Evolutionary conservation across 1,140 invertebrate species (phyloP).

Genomic region (Drosophila kanapiae): DNA sequence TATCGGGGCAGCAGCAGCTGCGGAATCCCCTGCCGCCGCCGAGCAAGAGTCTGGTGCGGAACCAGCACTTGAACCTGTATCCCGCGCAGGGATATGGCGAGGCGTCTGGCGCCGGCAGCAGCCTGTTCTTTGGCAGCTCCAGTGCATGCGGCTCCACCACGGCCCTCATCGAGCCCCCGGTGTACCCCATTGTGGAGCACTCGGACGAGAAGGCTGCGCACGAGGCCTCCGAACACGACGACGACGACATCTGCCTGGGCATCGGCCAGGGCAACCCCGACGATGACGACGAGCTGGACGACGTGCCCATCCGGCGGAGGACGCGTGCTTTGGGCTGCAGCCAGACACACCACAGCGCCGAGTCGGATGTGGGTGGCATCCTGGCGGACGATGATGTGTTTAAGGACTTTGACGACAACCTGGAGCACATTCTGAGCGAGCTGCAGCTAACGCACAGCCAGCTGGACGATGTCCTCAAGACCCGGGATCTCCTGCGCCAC

Average conservation of each 20-base stretch:
- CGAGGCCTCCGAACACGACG: constrained; percentile 53
- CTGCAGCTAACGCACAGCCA: constrained; percentile 70
- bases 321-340: constrained; percentile 71
- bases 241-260: constrained; percentile 38
- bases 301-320: constrained; percentile 59
- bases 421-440: constrained; percentile 73
- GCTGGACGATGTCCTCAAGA: constrained; percentile 68
- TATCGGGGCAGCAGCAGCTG: constrained; percentile 88
- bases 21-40: constrained; percentile 88
- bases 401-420: constrained; percentile 80
- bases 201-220: constrained; percentile 88
- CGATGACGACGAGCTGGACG: constrained; percentile 81
- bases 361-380: constrained; percentile 78
- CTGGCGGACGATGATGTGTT: constrained; percentile 80
- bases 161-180: constrained; percentile 86
- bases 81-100: constrained; percentile 74
- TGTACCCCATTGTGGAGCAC: constrained; percentile 93
- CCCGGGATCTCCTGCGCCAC: constrained; percentile 20
- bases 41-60: constrained; percentile 88
- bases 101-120: constrained; percentile 67
- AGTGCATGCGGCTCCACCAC: constrained; percentile 78
- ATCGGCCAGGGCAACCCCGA: constrained; percentile 16
- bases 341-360: constrained; percentile 72
- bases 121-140: constrained; percentile 90
- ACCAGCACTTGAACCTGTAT: constrained; percentile 89